A percentile compares a stretch with the other conserved stretches of the same genome.
Conservation (phyloP, 2,113 vertebrate species). For the Anseranas semipalmata region DNA sequence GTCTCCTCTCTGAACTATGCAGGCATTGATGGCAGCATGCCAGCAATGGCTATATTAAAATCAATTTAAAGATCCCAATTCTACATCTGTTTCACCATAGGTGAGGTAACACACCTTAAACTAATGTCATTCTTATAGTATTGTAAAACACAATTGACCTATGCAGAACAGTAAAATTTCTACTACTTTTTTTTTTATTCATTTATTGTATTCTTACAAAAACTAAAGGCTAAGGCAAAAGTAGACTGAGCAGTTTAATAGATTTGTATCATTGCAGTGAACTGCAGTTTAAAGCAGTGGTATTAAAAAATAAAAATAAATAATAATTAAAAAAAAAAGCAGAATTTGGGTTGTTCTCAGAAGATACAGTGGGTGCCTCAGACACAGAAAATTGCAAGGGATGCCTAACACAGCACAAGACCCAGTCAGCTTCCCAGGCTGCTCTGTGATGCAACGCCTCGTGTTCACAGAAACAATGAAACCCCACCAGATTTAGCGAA, state of each 20-base stretch:
- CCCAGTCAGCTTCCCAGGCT: neutral
- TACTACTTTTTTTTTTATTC: neutral
- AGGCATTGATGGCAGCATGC: conserved; percentile 39
- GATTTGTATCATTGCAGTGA: neutral
- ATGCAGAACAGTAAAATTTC: neutral
- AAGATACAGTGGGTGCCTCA: neutral
- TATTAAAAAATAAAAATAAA: neutral
- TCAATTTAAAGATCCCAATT: conserved; percentile 50
- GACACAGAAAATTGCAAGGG: neutral
- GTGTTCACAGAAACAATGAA: neutral
- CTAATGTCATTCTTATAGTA: conserved; percentile 15
- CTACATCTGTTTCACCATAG: conserved; percentile 38
- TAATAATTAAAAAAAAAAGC: neutral
- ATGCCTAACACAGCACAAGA: neutral
- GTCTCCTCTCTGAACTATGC: conserved; percentile 27
- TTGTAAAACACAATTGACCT: conserved; percentile 19
- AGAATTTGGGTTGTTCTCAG: neutral
- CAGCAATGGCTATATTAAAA: conserved; percentile 67
- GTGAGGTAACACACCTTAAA: conserved; percentile 23
- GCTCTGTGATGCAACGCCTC: neutral
- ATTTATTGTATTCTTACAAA: neutral
- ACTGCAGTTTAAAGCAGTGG: neutral
- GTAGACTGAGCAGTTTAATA: neutral
- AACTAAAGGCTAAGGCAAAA: neutral
- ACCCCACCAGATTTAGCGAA: neutral